Base-by-base conservation (phyloP, 2,113 vertebrate genomes). In the Leuciscus idus region DNA sequence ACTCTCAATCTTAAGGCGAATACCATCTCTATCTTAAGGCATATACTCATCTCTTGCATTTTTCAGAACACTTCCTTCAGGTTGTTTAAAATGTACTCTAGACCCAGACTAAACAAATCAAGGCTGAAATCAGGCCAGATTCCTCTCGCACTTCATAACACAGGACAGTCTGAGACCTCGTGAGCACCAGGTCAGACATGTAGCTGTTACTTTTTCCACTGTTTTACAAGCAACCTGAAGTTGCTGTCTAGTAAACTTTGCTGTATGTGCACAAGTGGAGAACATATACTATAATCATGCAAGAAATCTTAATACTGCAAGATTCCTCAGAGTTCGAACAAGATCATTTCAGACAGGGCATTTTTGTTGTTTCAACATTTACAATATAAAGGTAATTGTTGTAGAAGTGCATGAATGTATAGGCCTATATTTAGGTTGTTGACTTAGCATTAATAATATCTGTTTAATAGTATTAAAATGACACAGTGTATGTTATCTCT, bases 91-190 rank as follows among this genome's bases (percentile, higher is more conserved):
- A 52, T 21, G 43, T 50, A 48, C 62, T n/a, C 28, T 52, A 23
- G 61, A 7, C 19, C 39, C 26, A 82, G 62, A 55, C 62, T 82
- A 82, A 82, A 82, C 80, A 82, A 68, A 82, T 50, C 80, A 70
- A 50, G 80, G 28, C 80, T 52, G 12, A 82, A 82, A 23, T 82
- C 62, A 82, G 62, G 62, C 48, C 46, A 33, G 46, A 33, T 13
- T 82, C 30, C 36, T 70, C 46, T 70, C 2, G 50, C 28, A 50
- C 80, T 82, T 68, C 62, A 70, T 68, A 52, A 82, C 15, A 50
- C 1, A 82, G 62, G 26, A 70, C 26, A n/a, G 62, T 52, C n/a
- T 28, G 61, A 66, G 19, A 57, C 55, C 77, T 62, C 57, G 62
- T 2, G 36, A 62, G 57, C 55, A 15, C 21, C 21, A n/a, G 79